phyloP scores from a whole-genome alignment of 2,888 invertebrate genomes.

The Uloborus plumipes region DNA sequence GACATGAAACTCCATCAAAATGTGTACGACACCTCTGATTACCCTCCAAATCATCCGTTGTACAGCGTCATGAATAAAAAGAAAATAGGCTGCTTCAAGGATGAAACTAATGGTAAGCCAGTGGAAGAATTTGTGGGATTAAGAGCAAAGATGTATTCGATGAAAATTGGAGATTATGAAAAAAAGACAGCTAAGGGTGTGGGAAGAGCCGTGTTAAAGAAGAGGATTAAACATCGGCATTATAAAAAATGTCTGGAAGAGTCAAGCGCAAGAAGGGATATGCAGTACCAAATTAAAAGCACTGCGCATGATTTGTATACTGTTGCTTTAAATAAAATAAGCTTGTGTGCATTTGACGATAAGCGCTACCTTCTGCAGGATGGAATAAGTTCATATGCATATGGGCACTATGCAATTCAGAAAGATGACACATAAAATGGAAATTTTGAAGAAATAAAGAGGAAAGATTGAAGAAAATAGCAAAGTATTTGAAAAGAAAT shows the following conservation, averaged over 20 bases:
- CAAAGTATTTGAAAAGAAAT: no score
- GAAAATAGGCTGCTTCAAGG: constrained; percentile 11
- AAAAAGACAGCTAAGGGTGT: constrained; percentile 25
- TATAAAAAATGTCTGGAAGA: not conserved
- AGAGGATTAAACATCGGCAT: not conserved
- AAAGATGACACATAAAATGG: no score
- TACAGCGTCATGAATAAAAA: not conserved
- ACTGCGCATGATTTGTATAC: not conserved
- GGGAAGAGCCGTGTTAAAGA: not conserved
- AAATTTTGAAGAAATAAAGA: no score
- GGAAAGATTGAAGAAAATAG: no score
- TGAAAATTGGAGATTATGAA: not conserved
- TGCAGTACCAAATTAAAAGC: not conserved
- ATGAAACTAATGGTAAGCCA: not conserved
- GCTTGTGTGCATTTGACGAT: not conserved
- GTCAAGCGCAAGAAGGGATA: not conserved
- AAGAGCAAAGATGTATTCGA: constrained; percentile 9
- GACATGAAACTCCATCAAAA: not conserved
- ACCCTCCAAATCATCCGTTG: not conserved
- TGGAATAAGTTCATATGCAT: not conserved
- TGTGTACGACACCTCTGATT: not conserved
- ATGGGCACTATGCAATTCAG: constrained; percentile 10
- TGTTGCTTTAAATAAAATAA: not conserved
- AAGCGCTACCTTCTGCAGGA: constrained; percentile 4
- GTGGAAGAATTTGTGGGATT: constrained; percentile 11